Evolutionary conservation across 2,888 invertebrate genomes (phyloP), one percentile per base, ranked within the genome.

Genomic region (Mantis religiosa): DNA sequence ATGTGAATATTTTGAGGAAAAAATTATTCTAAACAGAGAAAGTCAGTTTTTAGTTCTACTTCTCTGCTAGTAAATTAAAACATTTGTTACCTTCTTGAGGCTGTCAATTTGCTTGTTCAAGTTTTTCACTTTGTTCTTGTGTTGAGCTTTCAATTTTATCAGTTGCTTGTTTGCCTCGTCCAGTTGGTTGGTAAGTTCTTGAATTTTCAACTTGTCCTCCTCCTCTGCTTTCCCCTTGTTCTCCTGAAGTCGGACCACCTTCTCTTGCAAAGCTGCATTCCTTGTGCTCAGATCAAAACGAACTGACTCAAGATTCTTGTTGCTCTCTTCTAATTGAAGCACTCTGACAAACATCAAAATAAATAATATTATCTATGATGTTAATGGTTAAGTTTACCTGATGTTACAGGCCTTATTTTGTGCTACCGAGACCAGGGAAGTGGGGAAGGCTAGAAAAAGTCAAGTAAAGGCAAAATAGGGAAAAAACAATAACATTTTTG

Each of bases 101-200:
- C 91, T 92, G 47, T 93, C 93, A 87, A 93, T 90, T 91, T 97
- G 96, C 92, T 96, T 97, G 91, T 96, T 97, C 92, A 97, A 93
- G 92, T 96, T 96, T 92, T 97, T 97, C 85, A 96, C 92, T 93
- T 97, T 97, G 89, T 94, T 93, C 92, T 96, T 96, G 91, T 96
- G 95, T 91, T 95, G 95, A 3, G 96, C 96, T 92, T 97, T 97
- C 14, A 96, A 94, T 93, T 97, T 97, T 87, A 97, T 95, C 95
- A 96, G 96, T 92, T 94, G 95, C 92, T 97, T 97, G 92, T 97
- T 97, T 54, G 95, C 94, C 88, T 96, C 95, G 90, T 97, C 97
- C 87, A 97, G 93, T 92, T 97, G 96, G 91, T 95, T 95, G 90
- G 95, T 96, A 6, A 97, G 93, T 92, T 95, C 94, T 71, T 93